Evolutionary conservation across 2,888 invertebrate species (phyloP).

Genomic region (Anarsia innoxiella): DNA sequence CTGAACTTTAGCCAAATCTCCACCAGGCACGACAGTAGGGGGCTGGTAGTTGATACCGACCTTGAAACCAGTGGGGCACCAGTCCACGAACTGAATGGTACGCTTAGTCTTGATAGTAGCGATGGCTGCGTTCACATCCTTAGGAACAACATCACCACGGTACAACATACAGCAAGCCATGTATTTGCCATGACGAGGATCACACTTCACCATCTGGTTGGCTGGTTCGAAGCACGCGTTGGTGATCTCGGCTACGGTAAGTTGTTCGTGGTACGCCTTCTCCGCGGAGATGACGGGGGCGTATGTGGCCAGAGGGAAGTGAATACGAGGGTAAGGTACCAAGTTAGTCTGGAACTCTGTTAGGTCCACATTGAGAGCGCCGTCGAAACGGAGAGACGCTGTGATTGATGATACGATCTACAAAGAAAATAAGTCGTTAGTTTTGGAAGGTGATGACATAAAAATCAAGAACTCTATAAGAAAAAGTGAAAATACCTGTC

Average conservation of each 20-base stretch:
- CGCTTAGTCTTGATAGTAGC: conserved; percentile 96
- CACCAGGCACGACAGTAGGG: conserved; percentile 92
- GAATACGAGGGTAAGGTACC: conserved; percentile 96
- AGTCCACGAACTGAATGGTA: conserved; percentile 91
- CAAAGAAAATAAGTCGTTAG: neutral
- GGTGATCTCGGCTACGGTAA: conserved; percentile 93
- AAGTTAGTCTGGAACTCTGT: conserved; percentile 96
- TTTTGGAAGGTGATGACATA: too few relatives aligned
- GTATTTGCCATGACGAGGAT: conserved; percentile 92
- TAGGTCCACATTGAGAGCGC: conserved; percentile 93
- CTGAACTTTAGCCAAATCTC: conserved; percentile 93
- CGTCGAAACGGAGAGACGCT: conserved; percentile 93
- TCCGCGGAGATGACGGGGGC: conserved; percentile 95
- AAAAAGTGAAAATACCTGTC: too few relatives aligned
- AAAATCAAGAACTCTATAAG: too few relatives aligned
- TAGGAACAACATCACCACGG: conserved; percentile 94
- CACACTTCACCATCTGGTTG: conserved; percentile 95
- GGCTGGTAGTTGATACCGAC: conserved; percentile 93
- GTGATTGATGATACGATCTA: conserved; percentile 96
- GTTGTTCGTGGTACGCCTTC: conserved; percentile 94
- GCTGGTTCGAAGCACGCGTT: conserved; percentile 97
- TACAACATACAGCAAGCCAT: conserved; percentile 97
- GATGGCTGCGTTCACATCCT: conserved; percentile 94
- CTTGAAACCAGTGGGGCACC: conserved; percentile 90
- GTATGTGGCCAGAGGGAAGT: conserved; percentile 94